These are phyloP conservation scores for Amazona guildingii DNA, from an alignment of 2,113 vertebrate species.

Conservation along the genomic window DNA sequence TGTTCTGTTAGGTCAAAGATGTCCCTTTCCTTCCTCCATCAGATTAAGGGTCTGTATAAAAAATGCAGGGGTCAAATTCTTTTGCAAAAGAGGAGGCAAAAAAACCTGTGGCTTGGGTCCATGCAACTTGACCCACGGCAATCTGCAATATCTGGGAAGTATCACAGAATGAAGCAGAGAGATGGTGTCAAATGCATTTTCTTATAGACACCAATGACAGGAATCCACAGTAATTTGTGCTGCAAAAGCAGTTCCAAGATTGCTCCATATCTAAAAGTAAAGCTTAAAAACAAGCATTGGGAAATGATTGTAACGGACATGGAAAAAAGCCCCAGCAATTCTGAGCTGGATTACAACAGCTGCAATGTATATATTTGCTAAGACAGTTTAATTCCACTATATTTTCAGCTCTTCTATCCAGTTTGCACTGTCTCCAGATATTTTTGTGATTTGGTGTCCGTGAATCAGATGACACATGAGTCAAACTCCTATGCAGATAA, in stretches of 20 bases:
- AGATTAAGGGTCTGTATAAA: background rate
- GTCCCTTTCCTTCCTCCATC: background rate
- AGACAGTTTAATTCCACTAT: background rate
- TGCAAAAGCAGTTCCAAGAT: background rate
- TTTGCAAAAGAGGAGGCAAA: background rate
- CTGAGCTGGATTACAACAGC: background rate
- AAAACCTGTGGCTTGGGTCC: background rate
- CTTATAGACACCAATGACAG: background rate
- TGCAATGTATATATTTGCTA: background rate
- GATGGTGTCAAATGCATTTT: background rate
- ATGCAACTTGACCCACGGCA: background rate
- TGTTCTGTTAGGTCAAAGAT: background rate
- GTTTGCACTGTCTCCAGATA: background rate
- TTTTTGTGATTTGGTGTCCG: background rate
- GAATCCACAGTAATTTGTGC: background rate
- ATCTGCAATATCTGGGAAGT: rapidly evolving
- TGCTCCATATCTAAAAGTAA: background rate
- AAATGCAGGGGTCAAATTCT: background rate
- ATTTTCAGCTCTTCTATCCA: background rate
- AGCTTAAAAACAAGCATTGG: background rate
- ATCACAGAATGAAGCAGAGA: background rate
- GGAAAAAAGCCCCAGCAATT: background rate
- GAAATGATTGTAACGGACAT: background rate
- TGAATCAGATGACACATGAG: conserved; percentile 4
- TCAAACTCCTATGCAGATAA: conserved; percentile 14